Base-by-base conservation (phyloP, 2,113 vertebrate species). In the Arothron firmamentum region DNA sequence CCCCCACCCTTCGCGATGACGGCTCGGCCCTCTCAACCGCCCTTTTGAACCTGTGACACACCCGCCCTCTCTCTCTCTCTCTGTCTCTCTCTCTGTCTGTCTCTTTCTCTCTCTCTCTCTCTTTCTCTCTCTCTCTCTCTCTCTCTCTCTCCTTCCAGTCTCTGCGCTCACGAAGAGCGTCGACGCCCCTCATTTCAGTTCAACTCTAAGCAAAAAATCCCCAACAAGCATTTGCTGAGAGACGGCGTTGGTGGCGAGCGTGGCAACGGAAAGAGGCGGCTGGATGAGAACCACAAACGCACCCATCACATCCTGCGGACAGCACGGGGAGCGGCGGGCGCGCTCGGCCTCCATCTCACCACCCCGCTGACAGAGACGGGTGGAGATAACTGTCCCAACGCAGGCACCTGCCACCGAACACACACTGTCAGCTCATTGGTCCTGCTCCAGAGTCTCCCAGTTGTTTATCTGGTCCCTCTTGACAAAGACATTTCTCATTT, bases 111-210 rank as follows among this genome's bases (percentile, higher is more conserved):
- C n/a, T n/a, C n/a, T n/a, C n/a, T n/a, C n/a, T n/a, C n/a, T n/a
- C n/a, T n/a, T n/a, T 80, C 81, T 87, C 72, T 46, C 45, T 47
- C 2, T 47, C 2, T 47, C 16, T 47, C 45, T 47, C 45, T 47
- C 45, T 45, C 43, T 47, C 45, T 47, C 45, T 47, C 45, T 47
- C 80, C 87, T 84, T 79, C 81, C 78, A 80, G 79, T 83, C 87
- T 89, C 83, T 88, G 84, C 80, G 87, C 80, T 87, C 82, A 79
- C 84, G 75, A 78, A 86, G 90, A 80, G 85, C 80, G 84, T 68
- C 7, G 87, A 86, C 46, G 85, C 85, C 80, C 88, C 87, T 91
- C 89, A 90, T 92, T 90, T 91, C 89, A 89, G 87, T 87, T 88
- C 81, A 88, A 85, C 77, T 73, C 79, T 80, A 81, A 83, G 73